A percentile compares a stretch with the other conserved stretches of the same genome.
phyloP scores from a whole-genome alignment of 1,140 invertebrate genomes.

The Ceratosolen solmsi region DNA sequence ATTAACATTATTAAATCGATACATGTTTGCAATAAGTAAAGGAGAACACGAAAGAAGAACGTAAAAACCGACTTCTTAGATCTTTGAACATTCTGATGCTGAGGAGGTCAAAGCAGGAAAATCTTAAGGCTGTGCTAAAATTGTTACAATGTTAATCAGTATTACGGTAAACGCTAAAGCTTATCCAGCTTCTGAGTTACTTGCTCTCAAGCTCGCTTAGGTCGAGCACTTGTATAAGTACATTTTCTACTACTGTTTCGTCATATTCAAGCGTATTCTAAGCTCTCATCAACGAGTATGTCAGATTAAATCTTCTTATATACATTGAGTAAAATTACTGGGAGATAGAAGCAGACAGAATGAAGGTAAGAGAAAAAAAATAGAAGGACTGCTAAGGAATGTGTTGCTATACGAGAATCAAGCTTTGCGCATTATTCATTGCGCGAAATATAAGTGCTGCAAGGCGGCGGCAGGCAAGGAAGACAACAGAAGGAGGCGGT shows the following conservation, averaged over 20 bases:
- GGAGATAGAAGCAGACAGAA: neutral
- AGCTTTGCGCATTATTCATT: neutral
- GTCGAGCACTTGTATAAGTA: constrained; percentile 6
- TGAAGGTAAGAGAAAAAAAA: too few species aligned
- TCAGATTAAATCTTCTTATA: constrained; percentile 41
- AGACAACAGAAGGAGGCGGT: too few species aligned
- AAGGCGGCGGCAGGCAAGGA: too few species aligned
- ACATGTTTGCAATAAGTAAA: too few species aligned
- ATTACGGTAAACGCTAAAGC: neutral
- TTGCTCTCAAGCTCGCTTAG: neutral
- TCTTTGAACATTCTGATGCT: too few species aligned
- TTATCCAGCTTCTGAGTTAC: neutral
- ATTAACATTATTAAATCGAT: too few species aligned
- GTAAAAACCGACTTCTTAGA: too few species aligned
- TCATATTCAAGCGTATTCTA: constrained; percentile 20
- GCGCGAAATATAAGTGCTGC: constrained; percentile 22
- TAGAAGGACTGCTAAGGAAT: neutral
- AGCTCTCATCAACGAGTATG: constrained; percentile 9
- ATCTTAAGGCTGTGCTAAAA: neutral
- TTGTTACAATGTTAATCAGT: neutral
- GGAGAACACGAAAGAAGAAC: too few species aligned
- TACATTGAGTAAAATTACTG: constrained; percentile 30
- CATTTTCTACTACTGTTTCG: neutral
- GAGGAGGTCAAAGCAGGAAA: constrained; percentile 33
- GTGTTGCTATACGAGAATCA: neutral